Conservation (phyloP, 2,113 vertebrate species). For the Nipponia nippon region DNA sequence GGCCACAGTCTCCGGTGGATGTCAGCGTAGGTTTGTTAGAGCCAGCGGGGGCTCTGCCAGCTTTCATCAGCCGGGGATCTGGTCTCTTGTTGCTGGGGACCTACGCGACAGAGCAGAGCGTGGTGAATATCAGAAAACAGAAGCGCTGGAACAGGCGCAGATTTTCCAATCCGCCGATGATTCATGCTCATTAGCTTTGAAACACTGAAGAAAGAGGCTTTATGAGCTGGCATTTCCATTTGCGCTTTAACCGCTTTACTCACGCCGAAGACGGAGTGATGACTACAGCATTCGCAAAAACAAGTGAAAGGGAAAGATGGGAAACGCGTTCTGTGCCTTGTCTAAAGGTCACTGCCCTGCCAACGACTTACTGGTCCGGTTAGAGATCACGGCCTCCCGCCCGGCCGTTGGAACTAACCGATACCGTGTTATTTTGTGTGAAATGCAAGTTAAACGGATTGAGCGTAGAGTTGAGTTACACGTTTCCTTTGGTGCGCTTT, state of each 20-base stretch:
- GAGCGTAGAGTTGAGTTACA: background rate
- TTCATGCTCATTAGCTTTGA: conserved; percentile 35
- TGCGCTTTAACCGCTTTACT: background rate
- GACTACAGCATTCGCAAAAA: background rate
- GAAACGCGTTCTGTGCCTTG: background rate
- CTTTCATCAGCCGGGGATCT: background rate
- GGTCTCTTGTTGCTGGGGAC: background rate
- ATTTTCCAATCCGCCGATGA: conserved; percentile 21
- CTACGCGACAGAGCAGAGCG: background rate
- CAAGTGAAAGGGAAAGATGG: background rate
- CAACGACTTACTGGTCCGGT: background rate
- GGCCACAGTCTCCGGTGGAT: background rate
- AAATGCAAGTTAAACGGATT: background rate
- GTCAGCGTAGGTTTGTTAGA: background rate
- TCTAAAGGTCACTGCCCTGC: conserved; percentile 29
- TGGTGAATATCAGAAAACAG: background rate
- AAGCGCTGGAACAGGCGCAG: background rate
- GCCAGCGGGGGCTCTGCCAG: background rate
- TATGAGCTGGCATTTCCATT: conserved; percentile 57
- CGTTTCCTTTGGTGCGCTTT: background rate
- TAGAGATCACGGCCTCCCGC: background rate
- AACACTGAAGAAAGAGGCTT: conserved; percentile 42
- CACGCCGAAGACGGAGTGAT: background rate
- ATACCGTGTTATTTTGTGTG: background rate
- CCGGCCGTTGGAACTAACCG: background rate